These are phyloP conservation scores for Lasioglossum leucozonium DNA, from an alignment of 2,888 invertebrate species.

Conservation along the genomic window DNA sequence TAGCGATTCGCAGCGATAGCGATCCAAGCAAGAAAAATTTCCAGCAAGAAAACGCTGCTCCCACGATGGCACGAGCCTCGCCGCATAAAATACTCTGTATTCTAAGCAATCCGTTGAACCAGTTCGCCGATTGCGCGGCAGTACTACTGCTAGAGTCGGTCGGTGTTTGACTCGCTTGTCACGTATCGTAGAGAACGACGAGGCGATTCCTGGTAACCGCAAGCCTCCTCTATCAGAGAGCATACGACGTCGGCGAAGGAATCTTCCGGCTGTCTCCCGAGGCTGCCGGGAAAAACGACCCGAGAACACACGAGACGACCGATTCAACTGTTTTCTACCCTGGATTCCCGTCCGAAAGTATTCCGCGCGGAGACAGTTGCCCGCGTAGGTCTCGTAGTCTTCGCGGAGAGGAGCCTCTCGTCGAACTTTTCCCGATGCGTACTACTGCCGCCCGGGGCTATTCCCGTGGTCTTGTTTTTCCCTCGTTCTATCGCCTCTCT, in stretches of 20 bases:
- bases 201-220: background rate
- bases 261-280: background rate
- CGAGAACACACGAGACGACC: constrained; percentile 24
- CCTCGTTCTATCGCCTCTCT: background rate
- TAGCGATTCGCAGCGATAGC: no score
- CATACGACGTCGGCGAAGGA: background rate
- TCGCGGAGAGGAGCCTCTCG: background rate
- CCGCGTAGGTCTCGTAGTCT: constrained; percentile 32
- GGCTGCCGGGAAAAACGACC: constrained; percentile 18
- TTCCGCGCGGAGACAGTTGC: constrained; percentile 40
- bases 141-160: no score
- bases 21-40: no score
- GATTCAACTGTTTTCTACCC: constrained; percentile 56
- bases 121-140: background rate
- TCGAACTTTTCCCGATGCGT: constrained; percentile 34
- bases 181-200: background rate
- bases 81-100: background rate
- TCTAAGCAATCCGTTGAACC: background rate
- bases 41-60: background rate
- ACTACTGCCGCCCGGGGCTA: constrained; percentile 36
- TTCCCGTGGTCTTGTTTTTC: constrained; percentile 29
- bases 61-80: background rate
- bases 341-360: constrained; percentile 59
- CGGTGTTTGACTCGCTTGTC: background rate
- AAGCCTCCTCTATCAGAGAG: background rate